Evolutionary conservation across 2,888 invertebrate genomes (phyloP).

Genomic region (Carcina quercana): DNA sequence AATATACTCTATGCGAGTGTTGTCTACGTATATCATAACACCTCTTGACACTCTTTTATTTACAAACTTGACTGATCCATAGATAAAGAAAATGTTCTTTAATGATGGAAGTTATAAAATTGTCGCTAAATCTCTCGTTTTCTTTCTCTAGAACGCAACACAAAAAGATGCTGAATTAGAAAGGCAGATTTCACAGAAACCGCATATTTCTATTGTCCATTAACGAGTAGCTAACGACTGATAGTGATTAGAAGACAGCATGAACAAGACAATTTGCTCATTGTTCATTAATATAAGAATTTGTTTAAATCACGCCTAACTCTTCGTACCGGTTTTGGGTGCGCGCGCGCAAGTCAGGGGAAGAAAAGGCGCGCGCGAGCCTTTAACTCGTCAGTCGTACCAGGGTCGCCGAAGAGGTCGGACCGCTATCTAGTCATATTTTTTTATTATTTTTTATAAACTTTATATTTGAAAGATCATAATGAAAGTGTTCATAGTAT

Average conservation of each 20-base stretch:
- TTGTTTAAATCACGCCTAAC: conserved; percentile 54
- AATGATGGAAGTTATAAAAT: too few species aligned
- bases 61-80: too few species aligned
- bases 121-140: too few species aligned
- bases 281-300: conserved; percentile 55
- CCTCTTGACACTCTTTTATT: too few species aligned
- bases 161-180: too few species aligned
- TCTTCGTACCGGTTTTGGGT: conserved; percentile 58
- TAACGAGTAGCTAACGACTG: conserved; percentile 22
- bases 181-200: too few species aligned
- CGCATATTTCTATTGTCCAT: too few species aligned
- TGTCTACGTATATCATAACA: too few species aligned
- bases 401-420: conserved; percentile 60
- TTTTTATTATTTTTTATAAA: conserved; percentile 40
- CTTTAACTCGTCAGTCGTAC: conserved; percentile 56
- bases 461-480: conserved; percentile 52
- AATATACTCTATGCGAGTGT: too few species aligned
- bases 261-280: conserved; percentile 35
- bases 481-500: conserved; percentile 71
- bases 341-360: conserved; percentile 47
- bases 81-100: too few species aligned
- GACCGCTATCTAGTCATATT: conserved; percentile 65
- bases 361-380: conserved; percentile 68
- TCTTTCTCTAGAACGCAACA: too few species aligned
- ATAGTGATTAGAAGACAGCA: conserved; percentile 27